Percentiles rank a stretch among this genome's conserved stretches.
phyloP scores from a whole-genome alignment of 2,888 invertebrate genomes.

The Xanthia togata region DNA sequence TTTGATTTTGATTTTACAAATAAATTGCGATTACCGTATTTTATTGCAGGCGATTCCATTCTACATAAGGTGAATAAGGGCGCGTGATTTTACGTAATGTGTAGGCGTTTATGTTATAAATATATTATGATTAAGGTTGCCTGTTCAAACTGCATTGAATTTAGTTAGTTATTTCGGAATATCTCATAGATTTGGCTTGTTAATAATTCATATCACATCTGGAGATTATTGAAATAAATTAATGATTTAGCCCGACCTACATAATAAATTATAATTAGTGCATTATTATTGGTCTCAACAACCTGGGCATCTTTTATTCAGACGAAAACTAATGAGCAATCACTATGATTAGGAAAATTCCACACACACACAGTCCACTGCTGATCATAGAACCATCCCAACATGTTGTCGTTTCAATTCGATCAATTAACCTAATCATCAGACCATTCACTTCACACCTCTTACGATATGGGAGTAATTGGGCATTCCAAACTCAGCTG shows the following conservation, averaged over 20 bases:
- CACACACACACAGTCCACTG: not conserved
- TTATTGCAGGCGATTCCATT: slow-evolving; percentile 55
- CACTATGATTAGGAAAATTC: not conserved
- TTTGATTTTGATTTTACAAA: not conserved
- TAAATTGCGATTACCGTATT: slow-evolving; percentile 1
- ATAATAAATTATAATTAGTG: not conserved
- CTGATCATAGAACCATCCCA: not conserved
- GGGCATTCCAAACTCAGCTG: slow-evolving; percentile 27
- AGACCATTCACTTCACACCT: slow-evolving; percentile 6
- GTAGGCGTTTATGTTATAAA: slow-evolving; percentile 50
- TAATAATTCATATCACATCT: slow-evolving; percentile 15
- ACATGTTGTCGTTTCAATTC: not conserved
- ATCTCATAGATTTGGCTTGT: not conserved
- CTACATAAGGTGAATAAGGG: slow-evolving; percentile 65
- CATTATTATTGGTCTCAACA: not conserved
- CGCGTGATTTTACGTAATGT: slow-evolving; percentile 62
- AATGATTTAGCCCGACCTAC: not conserved
- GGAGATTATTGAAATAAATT: not conserved
- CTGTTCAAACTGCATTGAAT: slow-evolving; percentile 15
- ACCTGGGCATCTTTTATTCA: not conserved
- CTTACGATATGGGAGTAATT: slow-evolving; percentile 18
- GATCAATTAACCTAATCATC: not conserved
- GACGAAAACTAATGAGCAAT: not conserved
- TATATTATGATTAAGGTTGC: slow-evolving; percentile 32
- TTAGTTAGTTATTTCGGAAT: slow-evolving; percentile 29